Base-by-base conservation (phyloP, 2,888 invertebrate genomes). In the Cybosia mesomella region DNA sequence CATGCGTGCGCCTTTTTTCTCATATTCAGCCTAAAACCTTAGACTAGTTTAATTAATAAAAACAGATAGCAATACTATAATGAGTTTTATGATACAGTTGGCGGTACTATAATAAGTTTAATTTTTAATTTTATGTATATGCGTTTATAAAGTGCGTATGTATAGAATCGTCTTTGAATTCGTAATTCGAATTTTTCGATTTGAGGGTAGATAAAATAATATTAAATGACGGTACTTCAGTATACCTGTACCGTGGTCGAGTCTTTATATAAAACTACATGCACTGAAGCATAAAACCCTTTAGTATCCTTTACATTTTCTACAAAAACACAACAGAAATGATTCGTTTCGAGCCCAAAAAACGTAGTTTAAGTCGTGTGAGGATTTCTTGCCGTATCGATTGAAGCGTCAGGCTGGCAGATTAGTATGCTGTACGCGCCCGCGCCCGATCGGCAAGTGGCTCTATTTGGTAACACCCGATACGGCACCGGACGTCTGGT, bases 401-500 rank as follows among this genome's bases (percentile, higher is more conserved):
- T 87, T 87, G 73, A 66, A 75, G 74, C 80, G 81, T 73, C 74
- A 66, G 66, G n/a, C 66, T 65, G 62, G 74, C 72, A 71, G 68
- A 73, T 90, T 87, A 85, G 87, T 89, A 90, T 90, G 83, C 90
- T 36, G 73, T 43, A 67, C 80, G 82, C 87, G 85, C 70, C 1
- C 79, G 71, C 77, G 77, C 81, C 81, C 86, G 86, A 76, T 83
- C 82, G 83, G 88, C 85, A 86, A 83, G 87, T 77, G 79, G 90
- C 92, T 92, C 91, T 89, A 89, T 87, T 92, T 90, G 92, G 91
- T 72, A 71, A 71, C 73, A 79, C 91, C 88, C 80, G 86, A 77
- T 89, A 85, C 75, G 87, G 86, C 70, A 77, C 87, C 90, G 90
- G 89, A 92, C 91, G 91, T 89, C 91, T 89, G 87, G 84, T 75